These are phyloP conservation scores for Empis livida DNA, from an alignment of 2,888 invertebrate species.

Conservation along the genomic window DNA sequence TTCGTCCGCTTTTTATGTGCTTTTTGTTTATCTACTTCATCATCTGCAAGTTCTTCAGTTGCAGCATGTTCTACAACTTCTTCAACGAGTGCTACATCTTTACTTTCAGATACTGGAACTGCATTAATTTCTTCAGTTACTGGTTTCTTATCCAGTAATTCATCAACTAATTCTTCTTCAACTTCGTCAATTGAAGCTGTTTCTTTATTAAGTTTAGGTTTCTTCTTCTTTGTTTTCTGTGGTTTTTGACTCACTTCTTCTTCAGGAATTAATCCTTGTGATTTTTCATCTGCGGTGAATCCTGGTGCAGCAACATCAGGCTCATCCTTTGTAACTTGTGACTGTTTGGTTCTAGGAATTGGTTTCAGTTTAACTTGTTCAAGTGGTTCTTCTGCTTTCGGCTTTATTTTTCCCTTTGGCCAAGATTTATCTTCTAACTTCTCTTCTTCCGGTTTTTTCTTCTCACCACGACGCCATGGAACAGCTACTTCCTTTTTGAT, in stretches of 20 bases:
- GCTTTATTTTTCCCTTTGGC: constrained; percentile 33
- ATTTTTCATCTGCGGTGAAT: constrained; percentile 24
- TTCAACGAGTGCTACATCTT: constrained; percentile 29
- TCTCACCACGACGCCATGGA: constrained; percentile 33
- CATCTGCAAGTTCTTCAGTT: constrained; percentile 21
- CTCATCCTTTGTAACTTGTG: constrained; percentile 24
- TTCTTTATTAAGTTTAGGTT: constrained; percentile 28
- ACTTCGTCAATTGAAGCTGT: constrained; percentile 31
- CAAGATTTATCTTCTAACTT: constrained; percentile 29
- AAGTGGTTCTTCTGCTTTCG: constrained; percentile 36
- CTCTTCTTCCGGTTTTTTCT: constrained; percentile 31
- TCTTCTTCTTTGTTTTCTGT: constrained; percentile 29
- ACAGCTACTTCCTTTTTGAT: constrained; percentile 24
- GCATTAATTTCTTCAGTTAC: constrained; percentile 28
- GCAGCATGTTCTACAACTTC: constrained; percentile 24
- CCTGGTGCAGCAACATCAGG: constrained; percentile 22
- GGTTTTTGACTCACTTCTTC: constrained; percentile 26
- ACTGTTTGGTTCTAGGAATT: constrained; percentile 27
- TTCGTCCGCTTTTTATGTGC: constrained; percentile 33
- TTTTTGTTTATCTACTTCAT: constrained; percentile 26
- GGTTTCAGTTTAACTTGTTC: constrained; percentile 34
- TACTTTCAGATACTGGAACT: constrained; percentile 24
- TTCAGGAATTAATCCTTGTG: constrained; percentile 22
- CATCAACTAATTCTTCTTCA: constrained; percentile 29
- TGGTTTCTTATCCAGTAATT: constrained; percentile 30